Evolutionary conservation across 2,888 invertebrate genomes (phyloP).

Genomic region (Andricus quercusramuli): DNA sequence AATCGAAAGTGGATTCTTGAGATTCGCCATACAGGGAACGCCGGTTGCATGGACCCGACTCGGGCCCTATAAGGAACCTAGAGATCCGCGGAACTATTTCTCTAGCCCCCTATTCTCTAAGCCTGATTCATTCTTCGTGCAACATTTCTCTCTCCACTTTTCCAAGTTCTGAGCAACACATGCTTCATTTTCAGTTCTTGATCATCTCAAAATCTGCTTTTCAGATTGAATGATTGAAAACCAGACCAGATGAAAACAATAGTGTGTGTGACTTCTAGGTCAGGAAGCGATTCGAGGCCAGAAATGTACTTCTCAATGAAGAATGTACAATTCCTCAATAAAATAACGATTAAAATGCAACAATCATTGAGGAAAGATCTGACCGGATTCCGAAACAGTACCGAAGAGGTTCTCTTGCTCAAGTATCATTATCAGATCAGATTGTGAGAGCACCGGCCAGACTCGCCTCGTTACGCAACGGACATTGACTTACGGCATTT

Average conservation of each 20-base stretch:
- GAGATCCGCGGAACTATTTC: slow-evolving; percentile 65
- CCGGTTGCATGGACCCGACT: slow-evolving; percentile 60
- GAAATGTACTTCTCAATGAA: too few species aligned
- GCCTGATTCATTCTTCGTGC: slow-evolving; percentile 61
- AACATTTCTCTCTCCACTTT: slow-evolving; percentile 41
- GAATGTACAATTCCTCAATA: too few species aligned
- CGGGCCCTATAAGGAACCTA: slow-evolving; percentile 67
- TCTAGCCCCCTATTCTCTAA: slow-evolving; percentile 43
- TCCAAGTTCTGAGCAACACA: not conserved
- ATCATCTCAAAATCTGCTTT: too few species aligned
- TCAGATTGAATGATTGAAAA: too few species aligned
- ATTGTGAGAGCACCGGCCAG: slow-evolving; percentile 22
- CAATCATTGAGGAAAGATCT: too few species aligned
- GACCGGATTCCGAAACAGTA: not conserved
- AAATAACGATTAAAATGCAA: too few species aligned
- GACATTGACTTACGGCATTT: slow-evolving; percentile 24
- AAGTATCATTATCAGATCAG: slow-evolving; percentile 35
- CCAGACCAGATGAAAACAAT: too few species aligned
- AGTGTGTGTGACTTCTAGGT: too few species aligned
- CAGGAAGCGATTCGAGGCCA: too few species aligned
- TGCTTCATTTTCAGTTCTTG: not conserved
- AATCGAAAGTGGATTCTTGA: slow-evolving; percentile 74
- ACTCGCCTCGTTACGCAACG: slow-evolving; percentile 16
- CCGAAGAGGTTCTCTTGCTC: not conserved
- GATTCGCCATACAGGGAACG: slow-evolving; percentile 69